Conservation (phyloP, 2,113 vertebrate species). For the Bettongia penicillata region DNA sequence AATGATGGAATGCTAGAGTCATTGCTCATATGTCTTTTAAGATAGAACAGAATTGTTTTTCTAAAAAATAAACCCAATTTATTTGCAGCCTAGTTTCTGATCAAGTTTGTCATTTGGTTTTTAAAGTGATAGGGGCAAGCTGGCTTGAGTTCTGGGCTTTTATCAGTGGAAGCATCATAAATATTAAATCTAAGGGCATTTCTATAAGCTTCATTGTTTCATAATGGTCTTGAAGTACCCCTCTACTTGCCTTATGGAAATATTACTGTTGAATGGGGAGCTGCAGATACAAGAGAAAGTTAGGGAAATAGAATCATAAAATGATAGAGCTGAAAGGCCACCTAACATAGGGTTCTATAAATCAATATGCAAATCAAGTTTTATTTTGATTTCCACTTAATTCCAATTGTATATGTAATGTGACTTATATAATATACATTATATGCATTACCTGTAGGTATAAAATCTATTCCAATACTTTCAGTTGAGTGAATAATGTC, state of each 20-base stretch:
- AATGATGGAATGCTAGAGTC: background rate
- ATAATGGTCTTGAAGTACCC: background rate
- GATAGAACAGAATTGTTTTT: background rate
- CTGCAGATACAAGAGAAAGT: too few relatives aligned
- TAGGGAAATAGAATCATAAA: background rate
- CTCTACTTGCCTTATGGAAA: background rate
- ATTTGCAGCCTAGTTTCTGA: background rate
- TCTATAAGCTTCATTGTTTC: background rate
- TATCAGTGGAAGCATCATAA: too few relatives aligned
- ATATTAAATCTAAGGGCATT: background rate
- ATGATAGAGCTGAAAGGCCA: background rate
- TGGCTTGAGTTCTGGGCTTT: background rate
- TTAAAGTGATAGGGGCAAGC: background rate
- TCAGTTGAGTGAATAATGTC: background rate
- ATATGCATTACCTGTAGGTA: background rate
- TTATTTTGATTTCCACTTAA: background rate
- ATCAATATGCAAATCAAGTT: background rate
- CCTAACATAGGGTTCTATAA: background rate
- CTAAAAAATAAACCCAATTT: rapidly evolving
- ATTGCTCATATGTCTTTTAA: background rate
- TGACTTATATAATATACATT: background rate
- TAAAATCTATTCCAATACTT: background rate
- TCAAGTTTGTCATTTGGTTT: background rate
- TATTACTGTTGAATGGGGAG: background rate
- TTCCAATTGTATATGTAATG: background rate